phyloP scores from a whole-genome alignment of 2,888 invertebrate genomes.

The Bombyx huttoni region DNA sequence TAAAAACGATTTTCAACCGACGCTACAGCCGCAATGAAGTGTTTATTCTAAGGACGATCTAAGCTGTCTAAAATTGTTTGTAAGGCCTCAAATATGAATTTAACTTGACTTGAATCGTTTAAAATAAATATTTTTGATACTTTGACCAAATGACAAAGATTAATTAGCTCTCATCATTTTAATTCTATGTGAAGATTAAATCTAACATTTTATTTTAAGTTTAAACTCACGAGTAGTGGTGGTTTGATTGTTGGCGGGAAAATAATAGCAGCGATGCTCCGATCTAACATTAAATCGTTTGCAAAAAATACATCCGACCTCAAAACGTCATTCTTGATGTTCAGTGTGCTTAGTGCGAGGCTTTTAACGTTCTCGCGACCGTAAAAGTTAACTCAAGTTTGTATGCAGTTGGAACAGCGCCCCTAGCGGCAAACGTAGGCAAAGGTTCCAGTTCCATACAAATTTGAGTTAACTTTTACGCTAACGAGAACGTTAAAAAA shows the following conservation, averaged over 20 bases:
- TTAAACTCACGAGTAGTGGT: background rate
- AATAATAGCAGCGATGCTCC: too few species aligned
- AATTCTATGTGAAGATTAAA: background rate
- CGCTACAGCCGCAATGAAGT: too few species aligned
- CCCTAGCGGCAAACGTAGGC: too few species aligned
- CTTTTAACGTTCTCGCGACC: too few species aligned
- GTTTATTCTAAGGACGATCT: background rate
- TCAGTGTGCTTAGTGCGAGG: too few species aligned
- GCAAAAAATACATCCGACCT: background rate
- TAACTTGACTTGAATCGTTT: background rate
- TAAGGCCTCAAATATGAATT: background rate
- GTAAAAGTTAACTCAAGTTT: too few species aligned
- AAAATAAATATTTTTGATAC: constrained; percentile 5
- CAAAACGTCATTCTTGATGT: too few species aligned
- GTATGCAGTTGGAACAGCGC: too few species aligned
- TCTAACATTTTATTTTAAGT: background rate
- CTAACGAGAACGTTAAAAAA: too few species aligned
- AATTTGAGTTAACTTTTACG: too few species aligned
- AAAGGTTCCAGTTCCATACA: too few species aligned
- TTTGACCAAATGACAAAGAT: constrained; percentile 14
- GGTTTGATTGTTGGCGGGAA: background rate
- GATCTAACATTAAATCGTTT: background rate
- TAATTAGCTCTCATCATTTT: background rate
- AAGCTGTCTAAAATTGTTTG: background rate
- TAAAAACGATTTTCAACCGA: background rate